Conservation (phyloP, 1,140 invertebrate species). For the Pollicipes pollicipes region DNA sequence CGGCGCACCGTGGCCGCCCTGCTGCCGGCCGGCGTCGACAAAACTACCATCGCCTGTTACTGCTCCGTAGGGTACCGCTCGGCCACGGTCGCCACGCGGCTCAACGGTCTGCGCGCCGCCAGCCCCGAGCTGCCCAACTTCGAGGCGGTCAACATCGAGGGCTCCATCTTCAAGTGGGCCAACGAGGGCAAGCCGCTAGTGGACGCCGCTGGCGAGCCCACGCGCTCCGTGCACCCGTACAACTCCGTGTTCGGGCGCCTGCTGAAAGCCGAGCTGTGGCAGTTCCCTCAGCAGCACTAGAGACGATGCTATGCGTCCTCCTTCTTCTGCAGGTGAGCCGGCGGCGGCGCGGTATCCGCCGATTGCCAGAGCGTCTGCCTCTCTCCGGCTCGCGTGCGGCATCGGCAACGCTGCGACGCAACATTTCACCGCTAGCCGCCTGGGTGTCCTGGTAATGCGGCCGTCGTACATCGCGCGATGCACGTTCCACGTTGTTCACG, state of each 20-base stretch:
- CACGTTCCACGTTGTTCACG: too few species aligned
- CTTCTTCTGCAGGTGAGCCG: neutral
- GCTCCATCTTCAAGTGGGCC: constrained; percentile 12
- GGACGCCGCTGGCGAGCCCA: constrained; percentile 4
- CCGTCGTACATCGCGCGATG: too few species aligned
- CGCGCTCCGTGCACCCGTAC: constrained; percentile 7
- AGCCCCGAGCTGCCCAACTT: neutral
- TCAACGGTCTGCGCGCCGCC: constrained; percentile 2
- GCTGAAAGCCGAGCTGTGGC: neutral
- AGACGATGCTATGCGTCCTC: neutral
- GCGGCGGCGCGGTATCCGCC: too few species aligned
- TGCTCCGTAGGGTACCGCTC: constrained; percentile 13
- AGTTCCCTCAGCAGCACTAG: neutral
- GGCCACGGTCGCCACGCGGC: constrained; percentile 5
- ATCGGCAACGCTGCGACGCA: too few species aligned
- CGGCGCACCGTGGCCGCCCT: neutral
- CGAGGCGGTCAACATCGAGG: constrained; percentile 10
- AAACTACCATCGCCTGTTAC: constrained; percentile 6
- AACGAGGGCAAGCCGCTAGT: constrained; percentile 3
- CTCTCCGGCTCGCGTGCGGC: too few species aligned
- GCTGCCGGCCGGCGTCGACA: neutral
- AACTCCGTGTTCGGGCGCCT: constrained; percentile 7
- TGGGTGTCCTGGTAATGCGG: too few species aligned
- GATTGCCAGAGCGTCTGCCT: too few species aligned
- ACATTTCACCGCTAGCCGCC: too few species aligned